Percentiles rank a stretch among this genome's conserved stretches.
These are phyloP conservation scores for Bubalus kerabau DNA, from an alignment of 2,113 vertebrate genomes.

Conservation along the genomic window DNA sequence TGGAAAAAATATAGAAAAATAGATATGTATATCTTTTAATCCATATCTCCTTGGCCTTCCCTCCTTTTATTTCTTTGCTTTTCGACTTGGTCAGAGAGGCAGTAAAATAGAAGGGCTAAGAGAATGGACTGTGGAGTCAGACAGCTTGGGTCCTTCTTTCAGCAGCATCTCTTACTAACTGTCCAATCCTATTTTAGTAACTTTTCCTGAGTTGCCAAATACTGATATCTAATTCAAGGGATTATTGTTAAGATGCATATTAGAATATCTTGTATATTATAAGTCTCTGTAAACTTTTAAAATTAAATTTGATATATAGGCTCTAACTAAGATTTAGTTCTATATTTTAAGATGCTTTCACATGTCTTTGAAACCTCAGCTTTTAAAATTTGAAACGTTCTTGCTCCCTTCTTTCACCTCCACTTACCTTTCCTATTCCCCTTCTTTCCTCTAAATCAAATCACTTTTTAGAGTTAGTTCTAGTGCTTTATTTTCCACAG, in stretches of 20 bases:
- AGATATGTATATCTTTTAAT: not conserved
- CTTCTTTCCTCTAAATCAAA: not conserved
- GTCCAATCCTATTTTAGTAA: not conserved
- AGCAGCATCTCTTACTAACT: not conserved
- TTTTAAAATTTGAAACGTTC: not conserved
- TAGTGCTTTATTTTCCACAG: not conserved
- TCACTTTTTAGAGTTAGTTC: not conserved
- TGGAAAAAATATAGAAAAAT: not conserved
- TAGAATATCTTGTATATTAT: not conserved
- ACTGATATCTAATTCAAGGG: not conserved
- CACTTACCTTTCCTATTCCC: not conserved
- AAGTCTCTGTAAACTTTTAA: not conserved
- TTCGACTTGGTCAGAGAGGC: not conserved
- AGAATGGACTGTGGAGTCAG: not conserved
- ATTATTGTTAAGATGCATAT: not conserved
- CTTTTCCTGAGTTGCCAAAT: not conserved
- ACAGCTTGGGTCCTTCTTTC: not conserved
- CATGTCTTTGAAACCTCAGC: not conserved
- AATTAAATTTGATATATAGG: not conserved
- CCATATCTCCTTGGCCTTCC: not conserved
- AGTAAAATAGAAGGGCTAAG: not conserved
- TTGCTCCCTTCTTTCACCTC: not conserved
- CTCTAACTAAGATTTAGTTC: not conserved
- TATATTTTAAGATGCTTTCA: not conserved
- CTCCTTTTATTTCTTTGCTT: not conserved